Base-by-base conservation (phyloP, 2,797 vertebrate species). In the Myioborus miniatus region DNA sequence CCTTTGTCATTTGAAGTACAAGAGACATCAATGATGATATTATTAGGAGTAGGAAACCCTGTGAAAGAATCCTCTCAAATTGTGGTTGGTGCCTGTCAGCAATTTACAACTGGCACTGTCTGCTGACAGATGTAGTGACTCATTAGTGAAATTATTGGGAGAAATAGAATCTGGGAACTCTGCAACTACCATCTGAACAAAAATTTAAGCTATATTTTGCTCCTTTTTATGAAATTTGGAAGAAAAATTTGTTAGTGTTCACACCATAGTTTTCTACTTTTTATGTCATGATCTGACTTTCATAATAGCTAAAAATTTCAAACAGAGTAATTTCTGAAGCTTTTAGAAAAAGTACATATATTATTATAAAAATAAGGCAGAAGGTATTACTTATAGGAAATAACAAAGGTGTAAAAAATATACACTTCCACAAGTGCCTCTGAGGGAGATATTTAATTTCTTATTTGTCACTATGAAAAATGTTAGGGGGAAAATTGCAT, bases 131-230 rank as follows among this genome's bases (percentile, higher is more conserved):
- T 77, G 43, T 39, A 77, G 56, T 62, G 44, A 83, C 52, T 90
- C 77, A 62, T 92, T 87, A 92, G 55, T 58, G 62, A 83, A 96
- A 93, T 53, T 10, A 26, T 27, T 60, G 69, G n/a, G 50, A 63
- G 59, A 46, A 93, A 90, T 90, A 78, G 30, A 77, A 91, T 46
- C 67, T 2, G 9, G 29, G 24, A 87, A 47, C 15, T 92, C 63
- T 83, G 8, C 24, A 89, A 55, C 29, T 53, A 18, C 59, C 39
- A 64, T 49, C 24, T 47, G 62, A 87, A 77, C 24, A 70, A 17
- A 78, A 93, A 83, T 34, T 47, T 64, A 86, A 92, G n/a, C 18
- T 84, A 10, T 34, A 32, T 86, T 84, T 90, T 89, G 1, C 13
- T 56, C 6, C 7, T 59, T 82, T 69, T 79, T 6, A 46, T 68